Conservation (phyloP, 2,888 invertebrate genomes). For the Leptinotarsa tumamoca region DNA sequence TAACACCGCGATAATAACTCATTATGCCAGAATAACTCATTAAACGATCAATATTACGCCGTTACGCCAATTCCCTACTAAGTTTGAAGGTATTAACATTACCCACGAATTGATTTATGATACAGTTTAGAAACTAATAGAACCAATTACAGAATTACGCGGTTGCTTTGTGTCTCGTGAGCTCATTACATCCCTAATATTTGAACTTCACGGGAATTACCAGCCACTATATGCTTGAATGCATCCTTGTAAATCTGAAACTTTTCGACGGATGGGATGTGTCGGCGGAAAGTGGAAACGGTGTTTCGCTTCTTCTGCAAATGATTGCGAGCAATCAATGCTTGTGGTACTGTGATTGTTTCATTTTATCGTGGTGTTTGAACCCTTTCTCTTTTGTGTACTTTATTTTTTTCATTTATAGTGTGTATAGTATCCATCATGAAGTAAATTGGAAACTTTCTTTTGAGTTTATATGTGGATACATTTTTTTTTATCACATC, state of each 20-base stretch:
- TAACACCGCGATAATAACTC: slow-evolving; percentile 16
- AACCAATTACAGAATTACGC: slow-evolving; percentile 38
- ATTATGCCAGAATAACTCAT: slow-evolving; percentile 21
- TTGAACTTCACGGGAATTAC: slow-evolving; percentile 21
- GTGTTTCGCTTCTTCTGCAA: too few relatives aligned
- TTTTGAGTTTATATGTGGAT: too few relatives aligned
- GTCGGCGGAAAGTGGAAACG: not conserved
- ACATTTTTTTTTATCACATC: too few relatives aligned
- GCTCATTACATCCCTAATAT: slow-evolving; percentile 30
- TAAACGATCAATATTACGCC: slow-evolving; percentile 32
- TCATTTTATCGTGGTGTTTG: too few relatives aligned
- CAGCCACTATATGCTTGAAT: not conserved
- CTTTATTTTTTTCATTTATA: too few relatives aligned
- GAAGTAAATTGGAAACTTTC: too few relatives aligned
- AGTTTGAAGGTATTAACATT: slow-evolving; percentile 37
- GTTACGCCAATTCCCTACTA: slow-evolving; percentile 25
- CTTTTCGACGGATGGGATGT: not conserved
- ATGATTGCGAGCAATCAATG: too few relatives aligned
- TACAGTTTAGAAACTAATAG: slow-evolving; percentile 38
- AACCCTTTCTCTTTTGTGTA: too few relatives aligned
- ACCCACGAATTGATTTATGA: slow-evolving; percentile 38
- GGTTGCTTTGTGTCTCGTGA: slow-evolving; percentile 33
- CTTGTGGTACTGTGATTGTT: too few relatives aligned
- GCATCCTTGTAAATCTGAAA: not conserved
- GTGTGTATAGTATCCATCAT: too few relatives aligned